These are phyloP conservation scores for Alviniconcha marisindica DNA, from an alignment of 1,140 invertebrate species.

Conservation along the genomic window DNA sequence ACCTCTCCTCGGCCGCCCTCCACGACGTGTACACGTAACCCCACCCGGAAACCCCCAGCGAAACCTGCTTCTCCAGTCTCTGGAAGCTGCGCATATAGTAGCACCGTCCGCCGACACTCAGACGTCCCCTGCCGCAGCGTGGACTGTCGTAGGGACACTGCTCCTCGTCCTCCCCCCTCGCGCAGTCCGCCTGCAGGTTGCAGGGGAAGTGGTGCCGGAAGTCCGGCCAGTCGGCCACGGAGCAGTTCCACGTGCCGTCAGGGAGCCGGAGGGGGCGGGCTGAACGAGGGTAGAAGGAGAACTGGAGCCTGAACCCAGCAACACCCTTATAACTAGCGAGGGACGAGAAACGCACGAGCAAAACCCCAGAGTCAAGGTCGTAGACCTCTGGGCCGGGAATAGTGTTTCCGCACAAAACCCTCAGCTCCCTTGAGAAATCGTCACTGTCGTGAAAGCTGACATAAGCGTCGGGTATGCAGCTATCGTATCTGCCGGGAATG, in stretches of 20 bases:
- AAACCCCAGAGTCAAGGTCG: background rate
- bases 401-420: background rate
- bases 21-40: no score
- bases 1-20: no score
- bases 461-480: background rate
- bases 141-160: background rate
- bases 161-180: background rate
- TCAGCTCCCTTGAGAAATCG: background rate
- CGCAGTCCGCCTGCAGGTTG: conserved; percentile 4
- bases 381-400: background rate
- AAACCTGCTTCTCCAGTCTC: no score
- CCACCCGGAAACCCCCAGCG: no score
- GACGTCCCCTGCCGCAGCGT: background rate
- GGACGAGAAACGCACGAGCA: background rate
- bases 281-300: background rate
- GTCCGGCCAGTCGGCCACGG: background rate
- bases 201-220: background rate
- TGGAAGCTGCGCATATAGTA: no score
- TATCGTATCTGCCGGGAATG: background rate
- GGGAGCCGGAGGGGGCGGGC: background rate
- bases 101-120: background rate
- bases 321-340: background rate
- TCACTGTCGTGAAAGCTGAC: background rate
- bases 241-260: conserved; percentile 14
- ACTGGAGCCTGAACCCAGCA: background rate